Percentiles rank a stretch among this genome's conserved stretches.
Evolutionary conservation across 1,140 invertebrate species (phyloP).

Genomic region (Eriocheir sinensis): DNA sequence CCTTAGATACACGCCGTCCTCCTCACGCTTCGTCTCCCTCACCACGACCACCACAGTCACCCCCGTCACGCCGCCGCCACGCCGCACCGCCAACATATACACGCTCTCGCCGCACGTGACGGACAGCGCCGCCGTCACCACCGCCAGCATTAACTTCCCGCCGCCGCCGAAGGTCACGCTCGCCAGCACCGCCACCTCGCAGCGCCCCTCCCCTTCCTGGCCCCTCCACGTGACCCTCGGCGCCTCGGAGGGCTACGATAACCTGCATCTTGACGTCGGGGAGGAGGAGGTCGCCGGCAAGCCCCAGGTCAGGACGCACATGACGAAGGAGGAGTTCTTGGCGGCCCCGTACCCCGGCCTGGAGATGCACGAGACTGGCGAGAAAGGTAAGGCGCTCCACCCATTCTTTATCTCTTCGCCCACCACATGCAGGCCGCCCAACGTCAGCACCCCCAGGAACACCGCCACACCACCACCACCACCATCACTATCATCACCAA

Average conservation of each 20-base stretch:
- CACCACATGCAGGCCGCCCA: not conserved
- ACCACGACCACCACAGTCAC: not conserved
- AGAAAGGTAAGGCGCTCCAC: conserved; percentile 52
- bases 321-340: conserved; percentile 74
- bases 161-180: conserved; percentile 65
- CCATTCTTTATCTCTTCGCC: not conserved
- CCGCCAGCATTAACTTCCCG: not conserved
- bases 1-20: not conserved
- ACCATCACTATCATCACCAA: not conserved
- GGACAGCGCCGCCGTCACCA: not conserved
- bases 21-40: conserved; percentile 29
- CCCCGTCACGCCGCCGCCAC: not conserved
- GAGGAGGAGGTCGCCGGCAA: conserved; percentile 50
- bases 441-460: not conserved
- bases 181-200: conserved; percentile 46
- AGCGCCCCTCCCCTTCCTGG: conserved; percentile 63
- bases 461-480: conserved; percentile 3
- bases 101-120: conserved; percentile 41
- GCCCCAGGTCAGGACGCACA: conserved; percentile 62
- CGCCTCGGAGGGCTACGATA: conserved; percentile 68
- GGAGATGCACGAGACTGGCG: conserved; percentile 66
- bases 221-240: conserved; percentile 63
- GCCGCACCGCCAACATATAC: conserved; percentile 33
- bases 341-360: conserved; percentile 60
- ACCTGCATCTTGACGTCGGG: conserved; percentile 67